A percentile compares a stretch with the other conserved stretches of the same genome.
Evolutionary conservation across 2,113 vertebrate genomes (phyloP).

Genomic region (Corythaixoides concolor): DNA sequence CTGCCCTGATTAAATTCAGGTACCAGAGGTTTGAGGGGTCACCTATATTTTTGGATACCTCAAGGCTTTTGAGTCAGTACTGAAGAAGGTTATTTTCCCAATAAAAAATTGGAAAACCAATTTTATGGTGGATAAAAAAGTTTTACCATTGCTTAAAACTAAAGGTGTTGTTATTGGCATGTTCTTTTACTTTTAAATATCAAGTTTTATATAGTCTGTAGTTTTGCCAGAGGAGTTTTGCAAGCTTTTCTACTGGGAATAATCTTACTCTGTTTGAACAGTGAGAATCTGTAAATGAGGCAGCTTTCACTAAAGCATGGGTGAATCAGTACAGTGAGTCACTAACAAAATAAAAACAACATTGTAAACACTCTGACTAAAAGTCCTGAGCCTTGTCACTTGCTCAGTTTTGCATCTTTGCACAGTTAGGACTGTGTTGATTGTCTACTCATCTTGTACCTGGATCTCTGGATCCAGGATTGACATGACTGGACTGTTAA

Average conservation of each 20-base stretch:
- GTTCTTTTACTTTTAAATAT: background rate
- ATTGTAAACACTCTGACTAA: background rate
- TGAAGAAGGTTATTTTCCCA: background rate
- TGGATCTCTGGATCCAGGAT: background rate
- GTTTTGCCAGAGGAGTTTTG: background rate
- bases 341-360: conserved; percentile 30
- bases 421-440: background rate
- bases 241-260: background rate
- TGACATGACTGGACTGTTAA: background rate
- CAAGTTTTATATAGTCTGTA: background rate
- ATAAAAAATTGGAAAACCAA: background rate
- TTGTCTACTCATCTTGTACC: background rate
- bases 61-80: background rate
- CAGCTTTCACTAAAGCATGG: conserved; percentile 10
- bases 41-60: background rate
- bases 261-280: background rate
- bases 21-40: background rate
- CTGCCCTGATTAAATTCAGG: background rate
- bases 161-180: background rate
- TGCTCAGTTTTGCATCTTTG: background rate
- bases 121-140: background rate
- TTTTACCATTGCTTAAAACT: background rate
- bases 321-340: conserved; percentile 3
- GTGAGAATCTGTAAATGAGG: background rate
- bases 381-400: background rate